A percentile compares a stretch with the other conserved stretches of the same genome.
These are phyloP conservation scores for Scaptomyza tumidula DNA, from an alignment of 2,888 invertebrate species.

Conservation along the genomic window DNA sequence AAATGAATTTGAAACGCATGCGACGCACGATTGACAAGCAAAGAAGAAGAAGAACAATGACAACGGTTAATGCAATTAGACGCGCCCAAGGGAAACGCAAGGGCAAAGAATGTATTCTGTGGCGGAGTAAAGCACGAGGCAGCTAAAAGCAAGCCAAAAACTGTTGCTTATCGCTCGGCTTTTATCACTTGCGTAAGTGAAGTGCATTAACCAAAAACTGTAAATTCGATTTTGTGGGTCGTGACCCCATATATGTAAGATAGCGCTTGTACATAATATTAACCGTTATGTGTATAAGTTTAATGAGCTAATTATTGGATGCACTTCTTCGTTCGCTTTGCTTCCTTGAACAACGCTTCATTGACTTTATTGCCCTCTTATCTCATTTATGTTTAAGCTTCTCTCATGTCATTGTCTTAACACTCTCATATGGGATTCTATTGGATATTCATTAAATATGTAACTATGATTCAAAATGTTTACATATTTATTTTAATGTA, in stretches of 20 bases:
- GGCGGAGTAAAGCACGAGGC: conserved; percentile 33
- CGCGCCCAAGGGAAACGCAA: conserved; percentile 37
- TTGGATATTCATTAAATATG: background rate
- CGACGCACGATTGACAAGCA: conserved; percentile 61
- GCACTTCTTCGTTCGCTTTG: background rate
- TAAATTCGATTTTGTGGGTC: conserved; percentile 51
- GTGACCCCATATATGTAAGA: conserved; percentile 4
- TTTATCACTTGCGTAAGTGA: conserved; percentile 61
- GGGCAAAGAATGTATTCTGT: background rate
- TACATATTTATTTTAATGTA: too few relatives aligned
- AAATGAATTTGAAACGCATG: conserved; percentile 49
- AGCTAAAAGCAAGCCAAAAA: conserved; percentile 12
- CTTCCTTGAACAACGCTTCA: background rate
- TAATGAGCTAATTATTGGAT: conserved; percentile 52
- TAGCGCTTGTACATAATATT: conserved; percentile 12
- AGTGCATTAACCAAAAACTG: conserved; percentile 63
- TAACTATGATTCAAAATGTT: background rate
- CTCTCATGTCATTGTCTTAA: conserved; percentile 18
- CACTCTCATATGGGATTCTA: background rate
- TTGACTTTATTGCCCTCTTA: conserved; percentile 12
- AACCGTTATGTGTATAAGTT: conserved; percentile 38
- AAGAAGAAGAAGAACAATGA: conserved; percentile 9
- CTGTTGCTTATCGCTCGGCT: conserved; percentile 48
- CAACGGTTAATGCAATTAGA: conserved; percentile 63
- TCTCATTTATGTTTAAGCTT: conserved; percentile 27